Conservation (phyloP, 2,113 vertebrate species). For the Daubentonia madagascariensis region DNA sequence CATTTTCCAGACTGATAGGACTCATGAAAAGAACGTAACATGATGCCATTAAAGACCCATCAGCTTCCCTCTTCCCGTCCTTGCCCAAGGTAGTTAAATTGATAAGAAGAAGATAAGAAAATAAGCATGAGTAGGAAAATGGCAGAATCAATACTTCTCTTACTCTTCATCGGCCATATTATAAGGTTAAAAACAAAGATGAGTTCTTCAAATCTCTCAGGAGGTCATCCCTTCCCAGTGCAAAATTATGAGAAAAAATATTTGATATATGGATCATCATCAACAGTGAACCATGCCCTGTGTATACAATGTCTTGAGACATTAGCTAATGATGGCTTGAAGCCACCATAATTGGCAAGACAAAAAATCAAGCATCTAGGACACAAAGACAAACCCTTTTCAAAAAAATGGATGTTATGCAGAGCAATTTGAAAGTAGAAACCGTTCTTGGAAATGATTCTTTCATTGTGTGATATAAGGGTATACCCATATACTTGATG, state of each 20-base stretch:
- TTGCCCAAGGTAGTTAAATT: background rate
- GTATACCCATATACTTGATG: background rate
- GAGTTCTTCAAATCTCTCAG: background rate
- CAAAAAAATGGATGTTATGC: background rate
- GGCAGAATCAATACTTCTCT: background rate
- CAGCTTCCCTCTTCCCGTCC: background rate
- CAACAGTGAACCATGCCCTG: background rate
- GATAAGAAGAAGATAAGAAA: background rate
- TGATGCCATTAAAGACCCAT: background rate
- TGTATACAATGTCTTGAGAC: background rate
- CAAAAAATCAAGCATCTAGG: background rate
- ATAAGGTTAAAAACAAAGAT: background rate
- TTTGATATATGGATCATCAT: background rate
- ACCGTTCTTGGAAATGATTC: background rate
- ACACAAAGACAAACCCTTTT: background rate
- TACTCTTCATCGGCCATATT: background rate
- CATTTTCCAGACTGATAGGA: background rate
- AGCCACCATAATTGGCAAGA: background rate
- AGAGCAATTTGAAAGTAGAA: conserved; percentile 14
- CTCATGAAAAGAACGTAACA: background rate
- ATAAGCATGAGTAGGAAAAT: background rate
- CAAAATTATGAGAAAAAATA: background rate
- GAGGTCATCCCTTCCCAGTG: background rate
- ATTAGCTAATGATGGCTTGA: background rate
- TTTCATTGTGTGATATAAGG: background rate